phyloP scores from a whole-genome alignment of 2,888 invertebrate genomes.

The Yponomeuta plumbellus region DNA sequence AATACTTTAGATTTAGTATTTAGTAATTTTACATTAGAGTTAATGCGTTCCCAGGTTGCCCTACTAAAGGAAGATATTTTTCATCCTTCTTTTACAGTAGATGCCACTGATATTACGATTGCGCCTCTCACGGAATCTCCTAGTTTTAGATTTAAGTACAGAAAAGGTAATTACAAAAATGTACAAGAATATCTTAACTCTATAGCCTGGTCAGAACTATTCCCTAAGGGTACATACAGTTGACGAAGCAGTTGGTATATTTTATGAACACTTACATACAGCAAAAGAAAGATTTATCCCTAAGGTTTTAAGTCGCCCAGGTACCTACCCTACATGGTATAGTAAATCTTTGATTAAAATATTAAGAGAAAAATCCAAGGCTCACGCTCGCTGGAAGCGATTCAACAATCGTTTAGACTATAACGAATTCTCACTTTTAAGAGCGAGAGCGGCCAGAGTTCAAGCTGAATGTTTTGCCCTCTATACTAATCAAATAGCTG shows the following conservation, averaged over 20 bases:
- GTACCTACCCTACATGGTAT: constrained; percentile 1
- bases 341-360: background rate
- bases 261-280: background rate
- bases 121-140: background rate
- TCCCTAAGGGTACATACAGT: background rate
- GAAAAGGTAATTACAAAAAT: background rate
- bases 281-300: background rate
- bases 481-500: no score
- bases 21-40: background rate
- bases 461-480: constrained; percentile 4
- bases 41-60: background rate
- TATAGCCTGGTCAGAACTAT: background rate
- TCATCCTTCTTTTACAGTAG: background rate
- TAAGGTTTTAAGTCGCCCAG: background rate
- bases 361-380: background rate
- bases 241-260: background rate
- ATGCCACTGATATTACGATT: background rate
- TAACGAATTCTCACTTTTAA: background rate
- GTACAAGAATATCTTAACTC: background rate
- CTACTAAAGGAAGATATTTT: background rate
- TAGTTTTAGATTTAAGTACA: background rate
- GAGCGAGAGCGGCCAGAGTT: background rate
- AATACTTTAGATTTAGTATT: background rate
- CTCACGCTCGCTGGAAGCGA: background rate
- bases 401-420: background rate